Base-by-base conservation (phyloP, 2,888 invertebrate genomes). In the Orchestes rusci region DNA sequence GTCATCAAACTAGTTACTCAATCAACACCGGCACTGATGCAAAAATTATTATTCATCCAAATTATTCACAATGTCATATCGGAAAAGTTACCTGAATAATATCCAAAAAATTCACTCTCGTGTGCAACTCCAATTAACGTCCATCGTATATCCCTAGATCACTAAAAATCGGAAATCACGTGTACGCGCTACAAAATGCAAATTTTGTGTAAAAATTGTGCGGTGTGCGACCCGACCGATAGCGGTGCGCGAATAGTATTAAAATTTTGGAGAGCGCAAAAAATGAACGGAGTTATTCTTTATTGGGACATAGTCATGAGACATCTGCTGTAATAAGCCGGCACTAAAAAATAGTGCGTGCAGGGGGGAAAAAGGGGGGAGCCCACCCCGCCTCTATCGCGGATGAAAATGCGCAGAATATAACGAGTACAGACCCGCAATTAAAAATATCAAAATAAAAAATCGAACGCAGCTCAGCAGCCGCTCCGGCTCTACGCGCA, bases 281-380 rank as follows among this genome's bases (percentile, higher is more conserved):
- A 68, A 68, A 68, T 66, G 64, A 64, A 63, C 64, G 62, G 37
- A 43, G 59, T 67, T 68, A 69, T 69, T 68, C 69, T 69, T 70
- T 69, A 70, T 69, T 69, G 68, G 68, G 65, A 69, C 68, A 69
- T 68, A 63, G 71, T 70, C 71, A 73, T 74, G 74, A 75, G 75
- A 74, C 76, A 75, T 75, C 75, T 75, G 75, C 73, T 72, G 75
- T 74, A 74, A 75, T 75, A 74, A 75, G 73, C 73, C 70, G 69
- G 71, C 73, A 74, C 75, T 75, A 75, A 75, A 75, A 75, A 75
- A 74, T 75, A 75, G 74, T 74, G 75, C 74, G 74, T 74, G 71
- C 48, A 45, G 51, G 43, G 40, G 48, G 45, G 45, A 45, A 45
- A 45, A 36, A 42, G 51, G 40, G 43, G 50, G 44, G 37, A 36